Evolutionary conservation across 2,888 invertebrate genomes (phyloP).

Genomic region (Fissipunctia ypsillon): DNA sequence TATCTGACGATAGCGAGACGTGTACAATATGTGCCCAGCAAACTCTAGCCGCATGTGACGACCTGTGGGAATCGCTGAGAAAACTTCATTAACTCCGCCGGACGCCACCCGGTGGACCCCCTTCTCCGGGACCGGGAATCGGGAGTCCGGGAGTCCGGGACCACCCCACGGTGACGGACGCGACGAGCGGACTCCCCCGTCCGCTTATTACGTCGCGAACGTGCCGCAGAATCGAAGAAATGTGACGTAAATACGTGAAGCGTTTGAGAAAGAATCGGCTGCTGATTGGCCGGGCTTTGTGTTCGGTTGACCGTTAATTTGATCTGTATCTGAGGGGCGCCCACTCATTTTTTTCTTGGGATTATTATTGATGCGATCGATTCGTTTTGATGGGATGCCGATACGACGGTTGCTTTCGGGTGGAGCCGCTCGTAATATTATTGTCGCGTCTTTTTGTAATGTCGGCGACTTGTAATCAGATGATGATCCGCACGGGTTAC

Average conservation of each 20-base stretch:
- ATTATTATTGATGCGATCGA: constrained; percentile 86
- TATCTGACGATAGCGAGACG: constrained; percentile 87
- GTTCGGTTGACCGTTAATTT: constrained; percentile 88
- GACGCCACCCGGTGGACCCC: constrained; percentile 74
- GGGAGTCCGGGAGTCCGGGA: constrained; percentile 57
- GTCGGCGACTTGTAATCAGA: constrained; percentile 37
- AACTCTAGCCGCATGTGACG: constrained; percentile 89
- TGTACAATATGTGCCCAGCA: constrained; percentile 89
- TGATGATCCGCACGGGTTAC: constrained; percentile 34
- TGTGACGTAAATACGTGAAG: constrained; percentile 89
- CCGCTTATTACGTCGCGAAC: constrained; percentile 90
- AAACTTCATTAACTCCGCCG: constrained; percentile 91
- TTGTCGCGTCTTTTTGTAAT: constrained; percentile 64
- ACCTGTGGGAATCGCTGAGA: constrained; percentile 91
- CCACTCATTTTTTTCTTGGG: constrained; percentile 78
- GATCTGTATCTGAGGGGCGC: constrained; percentile 84
- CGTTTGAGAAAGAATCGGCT: constrained; percentile 85
- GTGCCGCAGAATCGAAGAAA: constrained; percentile 91
- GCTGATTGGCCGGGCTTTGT: constrained; percentile 88
- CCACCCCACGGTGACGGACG: constrained; percentile 80
- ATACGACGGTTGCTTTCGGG: constrained; percentile 63
- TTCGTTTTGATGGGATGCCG: constrained; percentile 77
- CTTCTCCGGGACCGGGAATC: constrained; percentile 55
- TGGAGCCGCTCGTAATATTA: constrained; percentile 43
- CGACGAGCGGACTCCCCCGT: constrained; percentile 81